phyloP scores from a whole-genome alignment of 2,113 vertebrate species.

The Corythaeola cristata region DNA sequence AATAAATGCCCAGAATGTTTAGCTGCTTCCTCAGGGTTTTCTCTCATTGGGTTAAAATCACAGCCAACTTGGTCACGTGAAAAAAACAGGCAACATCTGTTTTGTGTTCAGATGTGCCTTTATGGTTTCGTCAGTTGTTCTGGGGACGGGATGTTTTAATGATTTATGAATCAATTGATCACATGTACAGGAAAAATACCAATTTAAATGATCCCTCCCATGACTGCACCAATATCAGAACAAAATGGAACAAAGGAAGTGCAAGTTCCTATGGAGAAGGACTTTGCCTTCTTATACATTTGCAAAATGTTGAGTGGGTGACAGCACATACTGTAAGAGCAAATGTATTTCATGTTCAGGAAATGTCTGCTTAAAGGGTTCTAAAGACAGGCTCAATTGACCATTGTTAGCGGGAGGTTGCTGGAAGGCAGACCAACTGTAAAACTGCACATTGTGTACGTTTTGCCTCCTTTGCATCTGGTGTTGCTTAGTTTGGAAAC shows the following conservation, averaged over 20 bases:
- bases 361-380: neutral
- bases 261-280: neutral
- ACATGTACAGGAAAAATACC: neutral
- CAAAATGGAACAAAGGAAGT: neutral
- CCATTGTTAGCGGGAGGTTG: constrained; percentile 6
- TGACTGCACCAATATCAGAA: neutral
- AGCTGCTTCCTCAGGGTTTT: neutral
- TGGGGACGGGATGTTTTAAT: neutral
- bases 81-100: neutral
- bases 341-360: neutral
- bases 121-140: neutral
- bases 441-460: neutral
- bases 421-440: constrained; percentile 1
- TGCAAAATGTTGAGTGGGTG: neutral
- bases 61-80: neutral
- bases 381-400: neutral
- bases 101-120: constrained; percentile 1
- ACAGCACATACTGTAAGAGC: neutral
- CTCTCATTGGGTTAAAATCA: neutral
- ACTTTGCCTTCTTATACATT: neutral
- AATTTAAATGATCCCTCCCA: neutral
- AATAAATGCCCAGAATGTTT: neutral
- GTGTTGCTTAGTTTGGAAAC: constrained; percentile 17
- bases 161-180: neutral
- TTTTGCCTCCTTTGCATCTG: constrained; percentile 18